These are phyloP conservation scores for Rhogogaster chlorosoma DNA, from an alignment of 2,888 invertebrate species.

Conservation along the genomic window DNA sequence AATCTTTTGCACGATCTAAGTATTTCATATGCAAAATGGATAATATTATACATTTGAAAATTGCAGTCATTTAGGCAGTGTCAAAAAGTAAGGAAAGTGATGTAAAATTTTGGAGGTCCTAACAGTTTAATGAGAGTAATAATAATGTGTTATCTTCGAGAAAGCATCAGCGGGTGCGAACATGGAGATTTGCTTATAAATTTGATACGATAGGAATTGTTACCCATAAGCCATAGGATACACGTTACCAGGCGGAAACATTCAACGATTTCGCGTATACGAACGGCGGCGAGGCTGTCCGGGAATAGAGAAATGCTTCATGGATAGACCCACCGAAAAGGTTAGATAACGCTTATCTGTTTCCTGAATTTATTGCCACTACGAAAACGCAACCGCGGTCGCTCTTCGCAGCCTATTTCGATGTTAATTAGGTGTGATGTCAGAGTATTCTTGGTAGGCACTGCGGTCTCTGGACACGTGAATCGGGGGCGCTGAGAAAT, in stretches of 20 bases:
- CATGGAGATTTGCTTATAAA: slow-evolving; percentile 5
- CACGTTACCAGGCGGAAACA: slow-evolving; percentile 29
- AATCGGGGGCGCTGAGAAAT: slow-evolving; percentile 1
- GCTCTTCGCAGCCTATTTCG: slow-evolving; percentile 71
- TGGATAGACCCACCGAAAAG: slow-evolving; percentile 71
- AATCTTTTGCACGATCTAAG: background rate
- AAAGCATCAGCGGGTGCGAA: background rate
- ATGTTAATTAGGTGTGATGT: slow-evolving; percentile 72
- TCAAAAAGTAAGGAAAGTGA: background rate
- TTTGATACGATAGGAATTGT: background rate
- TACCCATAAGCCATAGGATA: background rate
- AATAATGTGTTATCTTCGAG: background rate
- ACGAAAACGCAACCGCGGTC: slow-evolving; percentile 70
- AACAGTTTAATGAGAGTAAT: background rate
- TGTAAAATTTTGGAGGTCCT: background rate
- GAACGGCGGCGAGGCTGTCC: slow-evolving; percentile 44
- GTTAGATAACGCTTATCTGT: slow-evolving; percentile 73
- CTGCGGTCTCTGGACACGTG: slow-evolving; percentile 38
- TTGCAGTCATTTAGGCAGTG: background rate
- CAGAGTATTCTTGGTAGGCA: slow-evolving; percentile 62
- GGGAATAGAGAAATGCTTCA: slow-evolving; percentile 64
- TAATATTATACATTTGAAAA: background rate
- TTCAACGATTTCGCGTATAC: slow-evolving; percentile 53
- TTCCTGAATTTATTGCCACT: slow-evolving; percentile 72
- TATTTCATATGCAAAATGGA: background rate